Evolutionary conservation across 2,797 vertebrate species (phyloP).

Genomic region (Sarcophilus harrisii): DNA sequence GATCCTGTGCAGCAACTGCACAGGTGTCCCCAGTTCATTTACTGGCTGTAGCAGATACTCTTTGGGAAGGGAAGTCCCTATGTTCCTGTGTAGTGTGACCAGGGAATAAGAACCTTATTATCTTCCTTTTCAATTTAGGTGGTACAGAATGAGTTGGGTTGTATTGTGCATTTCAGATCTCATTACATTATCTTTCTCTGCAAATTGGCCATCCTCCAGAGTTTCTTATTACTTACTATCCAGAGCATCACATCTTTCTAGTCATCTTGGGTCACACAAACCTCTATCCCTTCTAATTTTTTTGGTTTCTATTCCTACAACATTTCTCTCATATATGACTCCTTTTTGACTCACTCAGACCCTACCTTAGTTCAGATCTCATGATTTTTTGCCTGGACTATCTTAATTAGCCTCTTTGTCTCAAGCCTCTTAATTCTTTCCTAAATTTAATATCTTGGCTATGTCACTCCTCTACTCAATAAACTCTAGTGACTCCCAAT

Average conservation of each 20-base stretch:
- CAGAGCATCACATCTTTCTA: not conserved
- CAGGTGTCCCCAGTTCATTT: not conserved
- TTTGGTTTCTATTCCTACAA: not conserved
- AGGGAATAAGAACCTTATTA: not conserved
- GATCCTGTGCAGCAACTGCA: not conserved
- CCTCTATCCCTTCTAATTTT: not conserved
- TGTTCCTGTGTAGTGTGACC: not conserved
- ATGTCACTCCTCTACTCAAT: not conserved
- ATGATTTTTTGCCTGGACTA: not conserved
- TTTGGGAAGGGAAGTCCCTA: not conserved
- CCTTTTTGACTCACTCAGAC: not conserved
- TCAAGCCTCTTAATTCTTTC: not conserved
- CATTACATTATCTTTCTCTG: not conserved
- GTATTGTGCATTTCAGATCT: not conserved
- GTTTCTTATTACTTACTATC: not conserved
- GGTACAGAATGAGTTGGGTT: not conserved
- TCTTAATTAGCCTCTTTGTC: not conserved
- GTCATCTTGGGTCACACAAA: not conserved
- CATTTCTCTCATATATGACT: not conserved
- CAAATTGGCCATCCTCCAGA: not conserved
- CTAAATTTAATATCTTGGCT: not conserved
- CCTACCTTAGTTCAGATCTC: not conserved
- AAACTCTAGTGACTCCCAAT: not conserved
- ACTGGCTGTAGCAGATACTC: not conserved
- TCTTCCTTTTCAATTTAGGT: not conserved